Percentiles rank a stretch among this genome's conserved stretches.
phyloP scores from a whole-genome alignment of 1,140 invertebrate genomes.

The Ceratitis capitata region DNA sequence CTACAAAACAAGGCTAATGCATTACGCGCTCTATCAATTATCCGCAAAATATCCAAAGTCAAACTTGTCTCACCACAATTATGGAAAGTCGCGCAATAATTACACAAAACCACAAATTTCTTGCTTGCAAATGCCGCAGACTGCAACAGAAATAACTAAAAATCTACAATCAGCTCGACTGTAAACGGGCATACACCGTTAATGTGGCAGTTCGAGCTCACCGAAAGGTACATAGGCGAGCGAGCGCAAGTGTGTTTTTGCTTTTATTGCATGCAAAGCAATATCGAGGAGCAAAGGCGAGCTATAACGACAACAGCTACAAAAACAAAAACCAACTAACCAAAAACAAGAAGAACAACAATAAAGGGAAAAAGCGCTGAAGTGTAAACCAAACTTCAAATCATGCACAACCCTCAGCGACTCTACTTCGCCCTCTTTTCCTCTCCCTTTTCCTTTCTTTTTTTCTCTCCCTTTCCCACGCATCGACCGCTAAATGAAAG shows the following conservation, averaged over 20 bases:
- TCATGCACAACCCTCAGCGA: not conserved
- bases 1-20: not conserved
- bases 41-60: not conserved
- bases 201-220: not conserved
- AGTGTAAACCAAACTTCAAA: constrained; percentile 15
- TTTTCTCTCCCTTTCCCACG: no score
- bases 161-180: not conserved
- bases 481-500: not conserved
- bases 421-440: not conserved
- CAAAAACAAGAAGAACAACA: not conserved
- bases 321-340: no score
- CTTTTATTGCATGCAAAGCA: not conserved
- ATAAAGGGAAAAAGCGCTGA: not conserved
- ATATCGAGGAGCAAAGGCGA: not conserved
- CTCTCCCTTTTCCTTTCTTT: not conserved
- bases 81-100: constrained; percentile 1
- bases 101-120: not conserved
- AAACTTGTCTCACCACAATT: not conserved
- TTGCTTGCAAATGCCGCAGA: not conserved
- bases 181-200: not conserved
- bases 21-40: not conserved
- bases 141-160: not conserved
- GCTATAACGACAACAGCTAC: not conserved
- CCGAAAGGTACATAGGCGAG: not conserved
- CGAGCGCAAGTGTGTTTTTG: not conserved